Base-by-base conservation (phyloP, 2,888 invertebrate species). In the Acrocyrtus sp. region DNA sequence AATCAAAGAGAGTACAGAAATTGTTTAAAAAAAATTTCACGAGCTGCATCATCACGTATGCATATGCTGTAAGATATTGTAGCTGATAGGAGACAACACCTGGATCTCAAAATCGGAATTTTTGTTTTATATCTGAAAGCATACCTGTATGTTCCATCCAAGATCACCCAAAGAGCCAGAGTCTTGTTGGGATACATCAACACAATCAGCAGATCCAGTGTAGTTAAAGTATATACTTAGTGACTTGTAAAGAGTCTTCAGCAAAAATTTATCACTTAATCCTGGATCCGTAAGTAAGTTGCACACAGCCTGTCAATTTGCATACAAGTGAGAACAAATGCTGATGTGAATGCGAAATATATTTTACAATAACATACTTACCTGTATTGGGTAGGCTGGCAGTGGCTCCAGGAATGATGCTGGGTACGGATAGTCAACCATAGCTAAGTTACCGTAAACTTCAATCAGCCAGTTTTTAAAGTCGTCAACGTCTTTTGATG, bases 371-470 rank as follows among this genome's bases (percentile, higher is more conserved):
- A n/a, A n/a, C n/a, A n/a, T n/a, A n/a, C n/a, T n/a, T 78, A 88
- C 89, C 82, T 86, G 85, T 62, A 98, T 91, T 0, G 98, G 98
- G 85, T 93, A 88, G 0, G 90, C 94, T 0, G 98, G 97, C 24
- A 98, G 83, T 0, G 91, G 90, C 54, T 89, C 88, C 57, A 98
- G 85, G 84, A 98, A 98, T 82, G 89, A 89, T 0, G 92, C 89
- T 0, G 91, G 86, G 83, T 96, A 98, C 0, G 98, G 98, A 84
- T 98, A 99, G 86, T 99, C 93, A 17, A 92, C 91, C 97, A 98
- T 98, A 0, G 96, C 96, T 76, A 97, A 84, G 81, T 92, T 91
- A 8, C 88, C 88, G 83, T 92, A 94, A 78, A 92, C 88, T 74
- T 90, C 88, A 34, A 85, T 83, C 2, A 97, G 84, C 88, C 91